A percentile compares a stretch with the other conserved stretches of the same genome.
phyloP scores from a whole-genome alignment of 2,113 vertebrate genomes.

The Kryptolebias marmoratus region DNA sequence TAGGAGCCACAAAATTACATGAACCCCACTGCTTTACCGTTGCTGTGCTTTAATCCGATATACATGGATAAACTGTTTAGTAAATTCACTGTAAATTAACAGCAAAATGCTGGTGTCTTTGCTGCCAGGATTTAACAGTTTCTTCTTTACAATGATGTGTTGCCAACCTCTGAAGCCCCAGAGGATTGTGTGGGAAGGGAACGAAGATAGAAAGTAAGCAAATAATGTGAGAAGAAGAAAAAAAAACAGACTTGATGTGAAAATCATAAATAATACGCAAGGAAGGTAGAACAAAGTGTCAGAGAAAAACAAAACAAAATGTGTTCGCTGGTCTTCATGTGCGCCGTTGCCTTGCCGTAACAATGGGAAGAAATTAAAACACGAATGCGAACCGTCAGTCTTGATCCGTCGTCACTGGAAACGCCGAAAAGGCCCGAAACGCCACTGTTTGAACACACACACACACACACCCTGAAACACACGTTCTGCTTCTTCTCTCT shows the following conservation, averaged over 20 bases:
- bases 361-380: constrained; percentile 47
- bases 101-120: neutral
- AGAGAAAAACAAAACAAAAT: constrained; percentile 1
- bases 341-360: constrained; percentile 12
- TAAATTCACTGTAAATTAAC: neutral
- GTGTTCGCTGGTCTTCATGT: constrained; percentile 5
- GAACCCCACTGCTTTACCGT: neutral
- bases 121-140: neutral
- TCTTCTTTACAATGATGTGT: neutral
- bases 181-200: constrained; percentile 6
- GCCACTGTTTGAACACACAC: constrained; percentile 19
- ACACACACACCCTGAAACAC: constrained; percentile 28
- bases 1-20: neutral
- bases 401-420: constrained; percentile 38
- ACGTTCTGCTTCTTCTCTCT: constrained; percentile 28
- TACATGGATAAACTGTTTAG: neutral
- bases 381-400: constrained; percentile 32
- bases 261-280: constrained; percentile 10
- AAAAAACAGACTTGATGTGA: neutral
- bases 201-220: neutral
- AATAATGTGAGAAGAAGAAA: constrained; percentile 16
- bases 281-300: neutral
- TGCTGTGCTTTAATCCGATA: neutral
- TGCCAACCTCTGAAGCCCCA: neutral
- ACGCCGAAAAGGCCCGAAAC: constrained; percentile 16